Conservation (phyloP, 2,797 vertebrate species). For the Carapus acus region DNA sequence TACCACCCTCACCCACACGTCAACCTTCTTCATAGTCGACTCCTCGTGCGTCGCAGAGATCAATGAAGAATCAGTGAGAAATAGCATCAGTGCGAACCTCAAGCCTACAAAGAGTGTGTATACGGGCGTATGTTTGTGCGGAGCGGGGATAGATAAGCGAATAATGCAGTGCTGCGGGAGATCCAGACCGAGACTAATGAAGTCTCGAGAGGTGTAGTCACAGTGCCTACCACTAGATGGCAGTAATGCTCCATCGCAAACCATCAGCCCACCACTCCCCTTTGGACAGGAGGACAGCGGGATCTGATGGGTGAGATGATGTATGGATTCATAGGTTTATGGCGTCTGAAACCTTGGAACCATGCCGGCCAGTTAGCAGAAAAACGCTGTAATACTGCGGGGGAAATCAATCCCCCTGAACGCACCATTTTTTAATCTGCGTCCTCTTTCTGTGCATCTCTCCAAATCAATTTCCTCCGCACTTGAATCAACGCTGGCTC, state of each 20-base stretch:
- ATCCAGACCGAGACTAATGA: not conserved
- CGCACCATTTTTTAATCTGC: constrained; percentile 16
- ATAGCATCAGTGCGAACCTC: too few relatives aligned
- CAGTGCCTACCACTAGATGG: constrained; percentile 61
- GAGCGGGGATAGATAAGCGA: too few relatives aligned
- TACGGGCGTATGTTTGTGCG: too few relatives aligned
- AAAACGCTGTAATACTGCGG: constrained; percentile 27
- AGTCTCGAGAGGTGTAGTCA: not conserved
- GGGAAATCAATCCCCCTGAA: constrained; percentile 20
- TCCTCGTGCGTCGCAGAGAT: too few relatives aligned
- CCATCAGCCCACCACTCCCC: constrained; percentile 38
- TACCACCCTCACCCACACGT: too few relatives aligned
- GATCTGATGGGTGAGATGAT: constrained; percentile 35
- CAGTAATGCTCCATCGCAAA: constrained; percentile 56
- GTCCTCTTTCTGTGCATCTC: constrained; percentile 12
- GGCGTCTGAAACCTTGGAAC: constrained; percentile 2
- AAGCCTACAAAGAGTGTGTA: too few relatives aligned
- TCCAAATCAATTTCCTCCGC: constrained; percentile 30
- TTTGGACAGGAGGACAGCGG: constrained; percentile 7
- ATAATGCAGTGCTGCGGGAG: too few relatives aligned
- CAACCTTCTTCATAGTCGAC: too few relatives aligned
- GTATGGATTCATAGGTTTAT: constrained; percentile 27
- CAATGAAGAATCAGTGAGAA: too few relatives aligned
- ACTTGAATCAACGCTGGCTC: constrained; percentile 1
- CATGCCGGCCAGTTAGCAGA: constrained; percentile 24